phyloP scores from a whole-genome alignment of 2,888 invertebrate species.

The Arge pagana region DNA sequence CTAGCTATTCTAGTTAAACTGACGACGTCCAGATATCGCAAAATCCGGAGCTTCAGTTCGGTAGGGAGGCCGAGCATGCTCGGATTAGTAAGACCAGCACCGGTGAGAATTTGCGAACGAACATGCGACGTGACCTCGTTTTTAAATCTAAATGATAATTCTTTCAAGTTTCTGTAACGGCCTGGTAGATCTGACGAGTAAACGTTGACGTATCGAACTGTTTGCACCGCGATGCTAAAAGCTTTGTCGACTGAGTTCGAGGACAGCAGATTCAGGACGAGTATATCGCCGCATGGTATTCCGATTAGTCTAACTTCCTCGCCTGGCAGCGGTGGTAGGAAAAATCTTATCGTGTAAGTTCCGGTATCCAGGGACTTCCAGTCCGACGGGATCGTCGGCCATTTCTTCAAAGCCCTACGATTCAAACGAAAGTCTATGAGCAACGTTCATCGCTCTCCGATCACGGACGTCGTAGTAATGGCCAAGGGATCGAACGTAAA shows the following conservation, averaged over 20 bases:
- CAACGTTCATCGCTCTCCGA: too few species aligned
- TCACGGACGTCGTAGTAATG: too few species aligned
- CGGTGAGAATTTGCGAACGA: conserved; percentile 62
- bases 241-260: conserved; percentile 20
- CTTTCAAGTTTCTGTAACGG: conserved; percentile 43
- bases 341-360: conserved; percentile 40
- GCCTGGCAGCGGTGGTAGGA: conserved; percentile 26
- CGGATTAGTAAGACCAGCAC: conserved; percentile 51
- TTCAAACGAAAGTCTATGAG: too few species aligned
- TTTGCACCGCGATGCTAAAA: conserved; percentile 37
- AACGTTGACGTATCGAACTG: conserved; percentile 45
- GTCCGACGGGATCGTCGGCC: conserved; percentile 30
- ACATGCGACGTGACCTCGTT: conserved; percentile 63
- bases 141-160: conserved; percentile 60
- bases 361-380: conserved; percentile 36
- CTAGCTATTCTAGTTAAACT: conserved; percentile 37
- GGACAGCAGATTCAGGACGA: conserved; percentile 45
- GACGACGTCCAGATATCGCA: conserved; percentile 37
- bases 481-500: too few species aligned
- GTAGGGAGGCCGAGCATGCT: conserved; percentile 54
- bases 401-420: conserved; percentile 26
- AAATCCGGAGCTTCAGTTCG: conserved; percentile 51
- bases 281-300: conserved; percentile 44
- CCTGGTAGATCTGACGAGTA: conserved; percentile 39
- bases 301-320: conserved; percentile 44